Evolutionary conservation across 2,888 invertebrate genomes (phyloP).

Genomic region (Epinotia brunnichana): DNA sequence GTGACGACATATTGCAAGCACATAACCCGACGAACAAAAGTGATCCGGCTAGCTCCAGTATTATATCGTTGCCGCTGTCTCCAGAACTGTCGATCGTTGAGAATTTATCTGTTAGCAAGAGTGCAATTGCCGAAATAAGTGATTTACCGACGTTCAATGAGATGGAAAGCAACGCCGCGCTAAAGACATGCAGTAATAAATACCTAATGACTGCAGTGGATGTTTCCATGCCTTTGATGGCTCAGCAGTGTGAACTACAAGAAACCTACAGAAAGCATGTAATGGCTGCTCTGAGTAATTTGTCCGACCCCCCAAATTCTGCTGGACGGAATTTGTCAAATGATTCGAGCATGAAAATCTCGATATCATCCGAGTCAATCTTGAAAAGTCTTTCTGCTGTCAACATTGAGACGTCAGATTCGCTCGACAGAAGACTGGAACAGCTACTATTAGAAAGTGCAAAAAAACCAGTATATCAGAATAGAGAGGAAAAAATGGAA

Average conservation of each 20-base stretch:
- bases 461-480: constrained; percentile 57
- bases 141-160: constrained; percentile 59
- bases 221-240: constrained; percentile 69
- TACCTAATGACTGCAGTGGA: constrained; percentile 62
- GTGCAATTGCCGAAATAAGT: constrained; percentile 52
- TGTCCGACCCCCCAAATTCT: constrained; percentile 41
- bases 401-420: constrained; percentile 61
- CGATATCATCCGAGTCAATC: constrained; percentile 58
- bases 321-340: constrained; percentile 35
- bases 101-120: constrained; percentile 68
- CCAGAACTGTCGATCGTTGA: constrained; percentile 77
- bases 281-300: constrained; percentile 13
- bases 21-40: constrained; percentile 31
- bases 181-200: constrained; percentile 52
- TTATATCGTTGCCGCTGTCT: constrained; percentile 67
- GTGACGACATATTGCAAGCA: constrained; percentile 9
- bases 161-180: constrained; percentile 50
- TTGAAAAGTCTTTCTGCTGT: constrained; percentile 59
- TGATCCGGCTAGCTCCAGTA: constrained; percentile 63
- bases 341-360: constrained; percentile 20
- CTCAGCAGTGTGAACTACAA: constrained; percentile 61
- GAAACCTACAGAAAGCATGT: constrained; percentile 46
- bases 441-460: constrained; percentile 71
- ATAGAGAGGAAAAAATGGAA: constrained; percentile 49
- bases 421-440: constrained; percentile 64